phyloP scores from a whole-genome alignment of 2,888 invertebrate genomes.

The Callinectes sapidus region DNA sequence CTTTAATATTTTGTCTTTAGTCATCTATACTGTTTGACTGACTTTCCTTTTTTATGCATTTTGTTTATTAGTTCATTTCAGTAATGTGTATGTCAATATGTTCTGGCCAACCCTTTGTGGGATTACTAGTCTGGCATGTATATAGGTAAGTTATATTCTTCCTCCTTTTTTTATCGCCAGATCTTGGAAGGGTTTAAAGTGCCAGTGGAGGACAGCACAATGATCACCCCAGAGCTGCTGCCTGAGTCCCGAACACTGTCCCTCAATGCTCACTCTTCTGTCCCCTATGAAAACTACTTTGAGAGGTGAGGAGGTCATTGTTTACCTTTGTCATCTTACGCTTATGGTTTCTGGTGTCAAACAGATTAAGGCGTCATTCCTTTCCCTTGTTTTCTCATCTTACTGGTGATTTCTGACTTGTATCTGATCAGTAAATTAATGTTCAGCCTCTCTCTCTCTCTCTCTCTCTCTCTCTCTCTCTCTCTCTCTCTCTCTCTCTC shows the following conservation, averaged over 20 bases:
- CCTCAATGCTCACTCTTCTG: slow-evolving; percentile 58
- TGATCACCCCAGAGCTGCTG: slow-evolving; percentile 59
- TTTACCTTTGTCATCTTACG: neutral
- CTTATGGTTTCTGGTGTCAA: neutral
- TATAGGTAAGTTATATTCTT: neutral
- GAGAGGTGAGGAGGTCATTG: slow-evolving; percentile 50
- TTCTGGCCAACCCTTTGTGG: neutral
- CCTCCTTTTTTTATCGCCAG: slow-evolving; percentile 15
- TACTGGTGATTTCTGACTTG: too few species aligned
- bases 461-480: too few species aligned
- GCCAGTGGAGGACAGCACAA: slow-evolving; percentile 59
- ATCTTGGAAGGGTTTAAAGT: slow-evolving; percentile 67
- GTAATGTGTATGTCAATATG: neutral
- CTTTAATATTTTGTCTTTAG: neutral
- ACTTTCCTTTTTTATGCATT: neutral
- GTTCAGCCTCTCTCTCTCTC: too few species aligned
- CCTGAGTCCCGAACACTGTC: slow-evolving; percentile 65
- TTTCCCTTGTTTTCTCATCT: too few species aligned
- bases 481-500: too few species aligned
- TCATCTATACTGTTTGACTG: neutral
- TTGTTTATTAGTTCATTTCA: neutral
- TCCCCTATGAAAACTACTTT: slow-evolving; percentile 56
- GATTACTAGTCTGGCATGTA: neutral
- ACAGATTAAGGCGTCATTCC: too few species aligned
- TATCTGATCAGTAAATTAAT: too few species aligned